Evolutionary conservation across 2,113 vertebrate species (phyloP).

Genomic region (Gnathonemus longibarbis): DNA sequence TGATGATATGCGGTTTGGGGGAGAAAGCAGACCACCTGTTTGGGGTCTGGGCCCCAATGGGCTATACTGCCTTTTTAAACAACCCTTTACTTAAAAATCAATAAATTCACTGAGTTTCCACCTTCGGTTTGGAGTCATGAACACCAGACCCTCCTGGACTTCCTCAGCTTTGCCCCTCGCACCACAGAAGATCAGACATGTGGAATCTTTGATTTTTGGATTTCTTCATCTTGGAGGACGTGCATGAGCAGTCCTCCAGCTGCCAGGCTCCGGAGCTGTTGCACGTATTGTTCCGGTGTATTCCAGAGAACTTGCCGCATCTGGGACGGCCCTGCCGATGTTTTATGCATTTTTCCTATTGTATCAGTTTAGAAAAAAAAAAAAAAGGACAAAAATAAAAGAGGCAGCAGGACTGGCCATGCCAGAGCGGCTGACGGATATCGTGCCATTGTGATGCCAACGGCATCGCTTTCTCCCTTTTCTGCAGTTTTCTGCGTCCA

Average conservation of each 20-base stretch:
- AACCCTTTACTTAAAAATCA: background rate
- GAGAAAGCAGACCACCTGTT: background rate
- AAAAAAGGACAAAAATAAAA: background rate
- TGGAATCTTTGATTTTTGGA: background rate
- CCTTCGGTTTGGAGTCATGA: background rate
- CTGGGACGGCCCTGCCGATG: background rate
- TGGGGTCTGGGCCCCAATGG: background rate
- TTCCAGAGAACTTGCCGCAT: background rate
- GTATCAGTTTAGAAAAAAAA: background rate
- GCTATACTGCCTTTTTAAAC: background rate
- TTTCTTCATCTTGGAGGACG: background rate
- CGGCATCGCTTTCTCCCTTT: background rate
- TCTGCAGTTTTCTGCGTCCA: background rate
- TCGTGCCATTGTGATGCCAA: background rate
- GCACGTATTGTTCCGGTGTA: no score
- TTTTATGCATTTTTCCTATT: background rate
- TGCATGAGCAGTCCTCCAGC: background rate
- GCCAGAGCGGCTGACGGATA: background rate
- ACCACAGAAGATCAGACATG: background rate
- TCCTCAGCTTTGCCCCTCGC: background rate
- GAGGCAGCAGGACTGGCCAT: background rate
- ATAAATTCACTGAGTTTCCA: background rate
- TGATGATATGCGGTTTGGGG: background rate
- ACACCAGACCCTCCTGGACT: background rate
- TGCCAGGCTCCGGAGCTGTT: background rate